These are phyloP conservation scores for Lasioglossum pauxillum DNA, from an alignment of 2,888 invertebrate species.

Conservation along the genomic window DNA sequence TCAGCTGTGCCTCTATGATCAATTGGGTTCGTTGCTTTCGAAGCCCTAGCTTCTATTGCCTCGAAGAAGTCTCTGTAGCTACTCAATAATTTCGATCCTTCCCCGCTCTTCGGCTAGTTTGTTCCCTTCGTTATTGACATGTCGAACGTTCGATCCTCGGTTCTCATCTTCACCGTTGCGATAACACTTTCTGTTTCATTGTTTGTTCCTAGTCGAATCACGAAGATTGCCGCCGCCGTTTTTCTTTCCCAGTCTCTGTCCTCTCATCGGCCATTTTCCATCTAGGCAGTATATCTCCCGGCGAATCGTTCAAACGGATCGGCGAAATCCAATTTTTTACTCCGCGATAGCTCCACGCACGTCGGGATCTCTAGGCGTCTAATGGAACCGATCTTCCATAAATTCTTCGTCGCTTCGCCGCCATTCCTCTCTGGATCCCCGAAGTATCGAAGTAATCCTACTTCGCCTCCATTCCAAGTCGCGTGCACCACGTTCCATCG, in stretches of 20 bases:
- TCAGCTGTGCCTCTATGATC: not conserved
- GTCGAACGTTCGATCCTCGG: not conserved
- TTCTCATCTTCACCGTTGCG: not conserved
- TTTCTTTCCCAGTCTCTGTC: not conserved
- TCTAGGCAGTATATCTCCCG: not conserved
- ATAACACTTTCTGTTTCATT: not conserved
- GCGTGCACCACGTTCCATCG: conserved; percentile 39
- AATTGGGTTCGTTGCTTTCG: not conserved
- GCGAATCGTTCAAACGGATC: not conserved
- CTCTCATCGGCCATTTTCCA: not conserved
- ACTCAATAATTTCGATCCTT: not conserved
- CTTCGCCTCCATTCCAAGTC: conserved; percentile 37
- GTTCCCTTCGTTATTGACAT: conserved; percentile 11
- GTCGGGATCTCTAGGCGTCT: conserved; percentile 13
- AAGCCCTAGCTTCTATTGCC: not conserved
- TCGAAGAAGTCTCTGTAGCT: not conserved
- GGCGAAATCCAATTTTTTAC: conserved; percentile 26
- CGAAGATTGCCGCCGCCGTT: not conserved
- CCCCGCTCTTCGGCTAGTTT: not conserved
- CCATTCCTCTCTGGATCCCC: conserved; percentile 39
- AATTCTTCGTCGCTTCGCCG: conserved; percentile 44
- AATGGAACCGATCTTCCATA: conserved; percentile 26
- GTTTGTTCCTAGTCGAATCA: not conserved
- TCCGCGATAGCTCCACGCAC: not conserved
- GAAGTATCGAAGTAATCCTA: conserved; percentile 40